A percentile compares a stretch with the other conserved stretches of the same genome.
Evolutionary conservation across 2,113 vertebrate species (phyloP).

Genomic region (Microtus ochrogaster): DNA sequence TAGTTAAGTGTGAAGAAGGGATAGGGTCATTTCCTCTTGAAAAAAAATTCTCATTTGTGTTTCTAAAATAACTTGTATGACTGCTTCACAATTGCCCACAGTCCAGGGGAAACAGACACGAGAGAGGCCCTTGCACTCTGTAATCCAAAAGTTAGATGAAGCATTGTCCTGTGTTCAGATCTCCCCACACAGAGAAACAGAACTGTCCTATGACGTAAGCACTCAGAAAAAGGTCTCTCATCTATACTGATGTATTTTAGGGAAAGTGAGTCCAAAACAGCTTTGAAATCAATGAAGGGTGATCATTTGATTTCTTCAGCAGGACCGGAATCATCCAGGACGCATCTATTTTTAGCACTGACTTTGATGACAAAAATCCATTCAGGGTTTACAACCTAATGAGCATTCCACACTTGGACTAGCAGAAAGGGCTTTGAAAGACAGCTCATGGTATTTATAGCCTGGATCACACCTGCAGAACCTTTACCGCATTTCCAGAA

Average conservation of each 20-base stretch:
- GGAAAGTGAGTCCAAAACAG: background rate
- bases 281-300: slow-evolving; percentile 33
- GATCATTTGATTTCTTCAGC: slow-evolving; percentile 21
- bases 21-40: background rate
- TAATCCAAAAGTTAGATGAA: background rate
- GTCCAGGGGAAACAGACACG: background rate
- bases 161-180: background rate
- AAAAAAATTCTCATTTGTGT: background rate
- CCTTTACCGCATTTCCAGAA: slow-evolving; percentile 50
- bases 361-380: slow-evolving; percentile 57
- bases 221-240: background rate
- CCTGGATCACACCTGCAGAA: background rate
- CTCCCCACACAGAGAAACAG: background rate
- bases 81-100: fast-evolving
- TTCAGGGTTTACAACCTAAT: slow-evolving; percentile 54
- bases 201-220: background rate
- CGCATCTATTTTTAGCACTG: slow-evolving; percentile 48
- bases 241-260: background rate
- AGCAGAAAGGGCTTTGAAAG: slow-evolving; percentile 43
- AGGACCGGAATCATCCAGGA: background rate
- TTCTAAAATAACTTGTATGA: no score
- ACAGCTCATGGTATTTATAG: slow-evolving; percentile 56
- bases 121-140: no score
- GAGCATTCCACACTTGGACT: slow-evolving; percentile 50
- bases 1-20: background rate